Base-by-base conservation (phyloP, 2,888 invertebrate genomes). In the Conus canariensis region DNA sequence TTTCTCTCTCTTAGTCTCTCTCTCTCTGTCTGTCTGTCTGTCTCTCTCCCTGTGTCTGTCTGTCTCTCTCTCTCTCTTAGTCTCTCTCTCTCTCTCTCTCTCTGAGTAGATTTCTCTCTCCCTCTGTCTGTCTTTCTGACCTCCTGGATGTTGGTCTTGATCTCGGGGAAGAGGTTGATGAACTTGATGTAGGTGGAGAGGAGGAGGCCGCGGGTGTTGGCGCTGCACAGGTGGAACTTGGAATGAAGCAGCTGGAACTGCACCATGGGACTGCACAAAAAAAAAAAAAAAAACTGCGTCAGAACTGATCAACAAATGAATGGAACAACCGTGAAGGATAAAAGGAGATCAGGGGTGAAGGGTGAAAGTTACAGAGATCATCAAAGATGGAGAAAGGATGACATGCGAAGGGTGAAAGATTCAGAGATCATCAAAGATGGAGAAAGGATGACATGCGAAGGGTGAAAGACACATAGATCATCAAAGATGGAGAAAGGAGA, bases 131-230 rank as follows among this genome's bases (percentile, higher is more conserved):
- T 16, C 0, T 70, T 16, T 58, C 91, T 98, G 93, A 99, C 98
- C 96, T 99, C 98, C 96, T 99, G 99, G 91, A 99, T 99, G 94
- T 98, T 98, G 92, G 97, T 97, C 96, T 99, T 98, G 95, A 99
- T 99, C 97, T 99, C 99, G 88, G 99, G 99, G 97, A 99, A 99
- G 88, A 99, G 97, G 97, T 99, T 99, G 92, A 99, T 98, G 96
- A 99, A 99, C 97, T 99, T 99, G 94, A 99, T 99, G 96, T 99
- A 99, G 12, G 99, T 99, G 60, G 99, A 99, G 90, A 99, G 97
- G 86, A 99, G 97, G 58, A 99, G 97, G 93, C 99, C 99, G 94
- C 99, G 97, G 8, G 99, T 99, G 97, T 98, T 98, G 91, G 99
- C 98, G 92, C 99, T 99, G 97, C 99, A 99, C 92, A 99, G 97